Conservation (phyloP, 2,797 vertebrate genomes). For the Hephaestus fuliginosus region DNA sequence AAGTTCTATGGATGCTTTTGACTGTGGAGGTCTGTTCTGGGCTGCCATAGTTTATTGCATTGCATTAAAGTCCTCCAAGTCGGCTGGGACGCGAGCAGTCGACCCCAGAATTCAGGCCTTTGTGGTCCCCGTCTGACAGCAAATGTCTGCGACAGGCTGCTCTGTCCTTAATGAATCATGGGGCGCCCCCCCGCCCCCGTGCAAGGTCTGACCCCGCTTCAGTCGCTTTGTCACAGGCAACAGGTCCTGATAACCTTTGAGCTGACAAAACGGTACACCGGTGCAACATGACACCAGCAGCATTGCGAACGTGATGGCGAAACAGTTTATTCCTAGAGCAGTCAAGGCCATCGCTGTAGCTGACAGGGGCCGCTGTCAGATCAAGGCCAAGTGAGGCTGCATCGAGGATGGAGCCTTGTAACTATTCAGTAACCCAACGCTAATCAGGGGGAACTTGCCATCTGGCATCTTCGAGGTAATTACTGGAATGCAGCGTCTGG, state of each 20-base stretch:
- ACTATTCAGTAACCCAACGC: slow-evolving; percentile 49
- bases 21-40: slow-evolving; percentile 21
- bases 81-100: slow-evolving; percentile 42
- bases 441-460: slow-evolving; percentile 48
- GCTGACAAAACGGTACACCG: slow-evolving; percentile 60
- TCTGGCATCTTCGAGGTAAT: slow-evolving; percentile 67
- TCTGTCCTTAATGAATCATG: slow-evolving; percentile 53
- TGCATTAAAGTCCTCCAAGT: slow-evolving; percentile 17
- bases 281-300: slow-evolving; percentile 70
- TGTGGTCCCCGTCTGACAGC: slow-evolving; percentile 20
- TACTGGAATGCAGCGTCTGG: slow-evolving; percentile 64
- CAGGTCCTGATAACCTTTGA: slow-evolving; percentile 77
- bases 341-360: slow-evolving; percentile 31
- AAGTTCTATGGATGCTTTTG: slow-evolving; percentile 16
- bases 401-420: slow-evolving; percentile 33
- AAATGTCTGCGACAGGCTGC: slow-evolving; percentile 51
- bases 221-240: slow-evolving; percentile 68
- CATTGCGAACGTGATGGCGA: slow-evolving; percentile 41
- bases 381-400: slow-evolving; percentile 38
- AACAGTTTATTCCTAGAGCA: slow-evolving; percentile 63
- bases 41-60: slow-evolving; percentile 7
- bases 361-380: slow-evolving; percentile 44
- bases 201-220: slow-evolving; percentile 44
- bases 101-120: slow-evolving; percentile 39
- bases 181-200: neutral